A percentile compares a stretch with the other conserved stretches of the same genome.
Evolutionary conservation across 35 echinoderm and acorn worm species (phyloP).

Genomic region (Eucidaris tribuloides): DNA sequence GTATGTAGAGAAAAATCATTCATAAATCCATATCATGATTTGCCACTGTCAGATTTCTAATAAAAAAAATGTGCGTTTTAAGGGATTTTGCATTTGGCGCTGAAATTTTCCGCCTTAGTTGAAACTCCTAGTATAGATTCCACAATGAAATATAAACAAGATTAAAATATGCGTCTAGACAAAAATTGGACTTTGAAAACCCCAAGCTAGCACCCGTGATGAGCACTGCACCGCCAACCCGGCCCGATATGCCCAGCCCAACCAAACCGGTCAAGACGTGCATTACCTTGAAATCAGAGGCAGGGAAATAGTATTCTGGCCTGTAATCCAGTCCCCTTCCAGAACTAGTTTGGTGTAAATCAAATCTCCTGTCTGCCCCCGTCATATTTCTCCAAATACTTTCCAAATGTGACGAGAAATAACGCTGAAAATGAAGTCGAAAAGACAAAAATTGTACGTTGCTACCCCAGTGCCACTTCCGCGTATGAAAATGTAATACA

Average conservation of each 20-base stretch:
- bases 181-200: no score
- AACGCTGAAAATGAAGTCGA: background rate
- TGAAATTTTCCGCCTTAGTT: no score
- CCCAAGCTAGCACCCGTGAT: background rate
- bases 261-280: background rate
- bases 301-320: constrained; percentile 94
- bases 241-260: background rate
- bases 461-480: background rate
- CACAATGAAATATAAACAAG: no score
- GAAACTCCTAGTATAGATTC: no score
- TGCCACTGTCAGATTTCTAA: no score
- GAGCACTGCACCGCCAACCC: background rate
- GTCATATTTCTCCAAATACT: background rate
- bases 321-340: constrained; percentile 89
- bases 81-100: no score
- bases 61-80: no score
- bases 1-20: no score
- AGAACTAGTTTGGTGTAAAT: constrained; percentile 92
- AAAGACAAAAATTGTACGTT: no score
- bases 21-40: no score
- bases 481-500: background rate
- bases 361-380: constrained; percentile 66
- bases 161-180: no score
- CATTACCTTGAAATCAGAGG: constrained; percentile 98
- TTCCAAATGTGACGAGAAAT: background rate